Percentiles rank a stretch among this genome's conserved stretches.
phyloP scores from a whole-genome alignment of 1,140 invertebrate species.

The Ectropis grisescens region DNA sequence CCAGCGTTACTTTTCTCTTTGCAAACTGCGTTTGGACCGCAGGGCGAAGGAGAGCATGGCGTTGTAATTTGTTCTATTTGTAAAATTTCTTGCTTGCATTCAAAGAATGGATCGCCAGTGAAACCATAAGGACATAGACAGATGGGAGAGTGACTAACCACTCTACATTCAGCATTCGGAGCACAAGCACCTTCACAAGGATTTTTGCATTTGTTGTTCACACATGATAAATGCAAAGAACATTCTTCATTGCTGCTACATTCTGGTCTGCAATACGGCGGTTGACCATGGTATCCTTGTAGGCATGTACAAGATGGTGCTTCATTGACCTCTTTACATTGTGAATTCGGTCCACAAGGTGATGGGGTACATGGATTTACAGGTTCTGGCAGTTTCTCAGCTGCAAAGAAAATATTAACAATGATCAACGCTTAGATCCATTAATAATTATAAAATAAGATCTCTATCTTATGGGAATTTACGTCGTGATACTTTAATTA shows the following conservation, averaged over 20 bases:
- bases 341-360: conserved; percentile 85
- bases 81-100: conserved; percentile 61
- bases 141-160: conserved; percentile 82
- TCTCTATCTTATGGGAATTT: too few relatives aligned
- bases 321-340: conserved; percentile 79
- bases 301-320: conserved; percentile 83
- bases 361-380: conserved; percentile 81
- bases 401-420: conserved; percentile 45
- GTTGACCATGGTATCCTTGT: conserved; percentile 82
- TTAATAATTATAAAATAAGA: too few relatives aligned
- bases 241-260: conserved; percentile 84
- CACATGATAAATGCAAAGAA: conserved; percentile 78
- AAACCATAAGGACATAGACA: conserved; percentile 76
- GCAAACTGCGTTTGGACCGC: conserved; percentile 79
- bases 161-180: conserved; percentile 76
- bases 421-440: too few relatives aligned
- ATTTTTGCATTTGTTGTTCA: conserved; percentile 79
- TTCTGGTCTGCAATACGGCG: conserved; percentile 82
- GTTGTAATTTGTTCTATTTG: conserved; percentile 42
- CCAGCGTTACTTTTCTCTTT: conserved; percentile 76
- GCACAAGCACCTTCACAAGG: conserved; percentile 81
- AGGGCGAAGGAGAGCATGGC: conserved; percentile 78
- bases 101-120: conserved; percentile 77
- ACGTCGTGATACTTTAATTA: too few relatives aligned
- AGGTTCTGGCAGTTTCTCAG: conserved; percentile 51